Evolutionary conservation across 2,113 vertebrate species (phyloP).

Genomic region (Forbesichthys papilliferus): DNA sequence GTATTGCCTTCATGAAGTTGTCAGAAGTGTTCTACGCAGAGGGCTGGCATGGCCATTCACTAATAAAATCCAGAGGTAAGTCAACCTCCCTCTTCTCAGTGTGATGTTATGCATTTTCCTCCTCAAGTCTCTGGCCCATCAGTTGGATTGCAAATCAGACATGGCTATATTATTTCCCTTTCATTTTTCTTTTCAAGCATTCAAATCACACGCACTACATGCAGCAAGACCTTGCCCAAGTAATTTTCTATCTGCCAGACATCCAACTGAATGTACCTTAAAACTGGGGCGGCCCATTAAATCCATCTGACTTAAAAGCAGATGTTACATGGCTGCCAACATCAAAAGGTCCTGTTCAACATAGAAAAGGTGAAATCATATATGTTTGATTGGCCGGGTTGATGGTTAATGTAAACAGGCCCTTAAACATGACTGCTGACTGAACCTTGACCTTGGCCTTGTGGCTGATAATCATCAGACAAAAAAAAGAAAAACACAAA

Average conservation of each 20-base stretch:
- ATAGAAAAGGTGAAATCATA: conserved; percentile 73
- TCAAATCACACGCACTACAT: conserved; percentile 40
- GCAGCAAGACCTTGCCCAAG: conserved; percentile 25
- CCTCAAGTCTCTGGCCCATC: conserved; percentile 36
- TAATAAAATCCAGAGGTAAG: conserved; percentile 51
- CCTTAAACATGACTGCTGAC: conserved; percentile 53
- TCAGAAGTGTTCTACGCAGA: conserved; percentile 43
- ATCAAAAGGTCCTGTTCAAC: conserved; percentile 71
- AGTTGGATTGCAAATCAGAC: conserved; percentile 46
- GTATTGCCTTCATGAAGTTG: conserved; percentile 23
- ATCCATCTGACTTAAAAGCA: conserved; percentile 64
- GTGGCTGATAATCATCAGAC: conserved; percentile 63
- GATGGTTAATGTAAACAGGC: conserved; percentile 69
- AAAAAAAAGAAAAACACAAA: conserved; percentile 25
- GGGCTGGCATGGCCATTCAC: conserved; percentile 26
- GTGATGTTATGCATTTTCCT: conserved; percentile 47
- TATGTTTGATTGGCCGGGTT: conserved; percentile 68
- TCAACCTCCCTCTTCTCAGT: conserved; percentile 35
- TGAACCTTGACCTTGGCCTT: conserved; percentile 64
- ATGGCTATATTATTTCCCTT: conserved; percentile 52
- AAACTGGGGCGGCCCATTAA: conserved; percentile 20
- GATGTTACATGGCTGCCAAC: conserved; percentile 73
- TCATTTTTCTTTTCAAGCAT: conserved; percentile 29
- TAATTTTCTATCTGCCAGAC: conserved; percentile 21
- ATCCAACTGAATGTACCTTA: conserved; percentile 40